A percentile compares a stretch with the other conserved stretches of the same genome.
These are phyloP conservation scores for Puma concolor DNA, from an alignment of 2,113 vertebrate species.

Conservation along the genomic window DNA sequence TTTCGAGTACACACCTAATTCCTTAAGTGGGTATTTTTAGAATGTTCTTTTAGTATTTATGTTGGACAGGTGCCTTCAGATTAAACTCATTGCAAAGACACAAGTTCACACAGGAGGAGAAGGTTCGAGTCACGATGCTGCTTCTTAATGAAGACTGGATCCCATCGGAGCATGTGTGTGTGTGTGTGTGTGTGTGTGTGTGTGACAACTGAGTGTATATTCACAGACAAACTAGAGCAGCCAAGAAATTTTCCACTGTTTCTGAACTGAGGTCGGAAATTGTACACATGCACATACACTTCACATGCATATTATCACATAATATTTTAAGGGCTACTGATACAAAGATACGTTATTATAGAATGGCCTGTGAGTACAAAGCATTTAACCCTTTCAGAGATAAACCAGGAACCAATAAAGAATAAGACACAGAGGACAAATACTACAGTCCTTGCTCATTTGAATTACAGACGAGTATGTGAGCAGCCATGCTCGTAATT, in stretches of 20 bases:
- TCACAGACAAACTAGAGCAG: neutral
- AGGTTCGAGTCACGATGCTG: slow-evolving; percentile 75
- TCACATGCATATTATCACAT: slow-evolving; percentile 36
- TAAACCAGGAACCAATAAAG: neutral
- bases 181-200: neutral
- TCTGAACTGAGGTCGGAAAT: neutral
- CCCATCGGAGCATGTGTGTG: slow-evolving; percentile 58
- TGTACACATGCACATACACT: neutral
- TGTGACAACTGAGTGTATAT: neutral
- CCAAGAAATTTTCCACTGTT: slow-evolving; percentile 42
- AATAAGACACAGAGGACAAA: neutral
- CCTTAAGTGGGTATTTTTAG: slow-evolving; percentile 91
- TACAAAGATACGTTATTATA: neutral
- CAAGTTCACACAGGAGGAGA: slow-evolving; percentile 83
- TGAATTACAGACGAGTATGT: neutral
- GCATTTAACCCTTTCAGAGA: slow-evolving; percentile 47
- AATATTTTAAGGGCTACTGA: slow-evolving; percentile 62
- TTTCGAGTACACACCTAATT: slow-evolving; percentile 91
- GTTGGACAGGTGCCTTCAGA: slow-evolving; percentile 90
- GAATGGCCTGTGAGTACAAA: slow-evolving; percentile 1
- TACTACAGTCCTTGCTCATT: neutral
- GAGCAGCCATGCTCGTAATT: neutral
- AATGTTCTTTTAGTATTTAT: slow-evolving; percentile 89
- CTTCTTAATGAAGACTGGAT: slow-evolving; percentile 78
- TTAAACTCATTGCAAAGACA: slow-evolving; percentile 84